Evolutionary conservation across 2,113 vertebrate species (phyloP).

Genomic region (Dascyllus trimaculatus): DNA sequence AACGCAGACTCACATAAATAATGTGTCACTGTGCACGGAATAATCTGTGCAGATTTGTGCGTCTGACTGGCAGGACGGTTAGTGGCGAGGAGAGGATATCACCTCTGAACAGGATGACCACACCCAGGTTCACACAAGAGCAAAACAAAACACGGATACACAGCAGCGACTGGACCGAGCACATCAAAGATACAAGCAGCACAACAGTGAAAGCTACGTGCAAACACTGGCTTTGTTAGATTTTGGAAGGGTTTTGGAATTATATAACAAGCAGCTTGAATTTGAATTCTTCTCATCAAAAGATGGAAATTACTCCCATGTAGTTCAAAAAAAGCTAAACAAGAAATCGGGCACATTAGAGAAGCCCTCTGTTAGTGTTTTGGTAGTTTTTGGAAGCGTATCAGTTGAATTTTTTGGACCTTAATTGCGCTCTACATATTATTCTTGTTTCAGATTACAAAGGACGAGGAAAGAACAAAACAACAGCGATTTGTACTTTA

Average conservation of each 20-base stretch:
- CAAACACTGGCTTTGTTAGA: not conserved
- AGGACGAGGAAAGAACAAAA: not conserved
- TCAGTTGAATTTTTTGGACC: conserved; percentile 5
- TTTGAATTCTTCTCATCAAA: conserved; percentile 2
- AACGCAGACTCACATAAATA: conserved; percentile 32
- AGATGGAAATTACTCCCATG: conserved; percentile 38
- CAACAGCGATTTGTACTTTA: not conserved
- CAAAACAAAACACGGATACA: conserved; percentile 74
- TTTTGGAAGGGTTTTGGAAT: conserved; percentile 28
- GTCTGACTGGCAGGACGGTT: conserved; percentile 18
- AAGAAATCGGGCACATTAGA: conserved; percentile 1
- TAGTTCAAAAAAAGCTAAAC: conserved; percentile 24
- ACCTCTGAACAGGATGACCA: conserved; percentile 62
- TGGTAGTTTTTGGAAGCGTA: conserved; percentile 13
- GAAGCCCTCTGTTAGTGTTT: not conserved
- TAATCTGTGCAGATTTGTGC: conserved; percentile 31
- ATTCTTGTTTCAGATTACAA: conserved; percentile 2
- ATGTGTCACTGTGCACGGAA: conserved; percentile 17
- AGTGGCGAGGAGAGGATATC: conserved; percentile 51
- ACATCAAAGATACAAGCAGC: conserved; percentile 46
- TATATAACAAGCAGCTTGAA: not conserved
- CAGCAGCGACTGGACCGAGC: not conserved
- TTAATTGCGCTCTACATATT: conserved; percentile 4
- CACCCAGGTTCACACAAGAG: conserved; percentile 58
- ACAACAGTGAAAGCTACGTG: conserved; percentile 35